These are phyloP conservation scores for Toxotes jaculatrix DNA, from an alignment of 2,113 vertebrate genomes.

Conservation along the genomic window DNA sequence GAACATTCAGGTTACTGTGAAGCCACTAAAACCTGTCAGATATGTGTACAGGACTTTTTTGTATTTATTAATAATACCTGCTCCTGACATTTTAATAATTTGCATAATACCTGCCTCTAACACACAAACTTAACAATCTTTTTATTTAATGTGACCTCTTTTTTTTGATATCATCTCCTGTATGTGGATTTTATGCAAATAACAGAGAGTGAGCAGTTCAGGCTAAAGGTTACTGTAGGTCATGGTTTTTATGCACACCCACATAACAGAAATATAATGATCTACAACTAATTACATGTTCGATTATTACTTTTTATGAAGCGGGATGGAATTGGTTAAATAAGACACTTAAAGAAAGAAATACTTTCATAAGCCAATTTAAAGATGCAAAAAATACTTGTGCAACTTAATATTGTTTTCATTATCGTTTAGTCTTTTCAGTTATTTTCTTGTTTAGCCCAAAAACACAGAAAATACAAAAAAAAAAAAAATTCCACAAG, in stretches of 20 bases:
- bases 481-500: neutral
- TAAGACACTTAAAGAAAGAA: neutral
- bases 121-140: neutral
- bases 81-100: neutral
- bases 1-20: neutral
- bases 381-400: neutral
- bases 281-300: conserved; percentile 38
- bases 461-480: neutral
- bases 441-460: neutral
- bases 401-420: neutral
- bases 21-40: neutral
- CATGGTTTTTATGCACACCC: conserved; percentile 27
- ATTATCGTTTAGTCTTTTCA: neutral
- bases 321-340: conserved; percentile 11
- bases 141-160: neutral
- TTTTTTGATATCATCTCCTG: neutral
- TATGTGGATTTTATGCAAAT: conserved; percentile 8
- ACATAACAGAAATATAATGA: conserved; percentile 36
- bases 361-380: too few relatives aligned
- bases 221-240: conserved; percentile 30
- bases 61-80: neutral
- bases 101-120: neutral
- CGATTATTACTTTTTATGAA: conserved; percentile 6
- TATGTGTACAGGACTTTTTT: neutral
- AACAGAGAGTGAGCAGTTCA: neutral